These are phyloP conservation scores for Enteromius anoplus DNA, from an alignment of 2,797 vertebrate species.

Conservation along the genomic window DNA sequence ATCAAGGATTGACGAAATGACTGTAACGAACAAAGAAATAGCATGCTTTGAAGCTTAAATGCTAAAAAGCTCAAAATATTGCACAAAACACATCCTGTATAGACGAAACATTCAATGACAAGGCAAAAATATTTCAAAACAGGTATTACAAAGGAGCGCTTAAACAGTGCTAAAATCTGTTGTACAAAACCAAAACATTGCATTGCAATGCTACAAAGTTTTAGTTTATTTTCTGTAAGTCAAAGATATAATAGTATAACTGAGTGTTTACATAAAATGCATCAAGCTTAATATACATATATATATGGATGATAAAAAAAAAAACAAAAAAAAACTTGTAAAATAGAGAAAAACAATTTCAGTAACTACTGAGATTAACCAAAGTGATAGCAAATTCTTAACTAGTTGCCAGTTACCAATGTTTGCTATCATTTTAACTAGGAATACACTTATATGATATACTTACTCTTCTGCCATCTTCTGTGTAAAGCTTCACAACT, in stretches of 20 bases:
- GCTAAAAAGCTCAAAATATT: neutral
- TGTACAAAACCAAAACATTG: neutral
- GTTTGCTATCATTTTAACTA: neutral
- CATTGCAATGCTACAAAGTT: neutral
- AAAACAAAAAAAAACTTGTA: neutral
- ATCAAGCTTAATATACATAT: neutral
- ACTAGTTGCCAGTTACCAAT: neutral
- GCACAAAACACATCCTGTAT: neutral
- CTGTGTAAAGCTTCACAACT: slow-evolving; percentile 87
- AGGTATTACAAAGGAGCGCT: neutral
- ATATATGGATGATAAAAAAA: neutral
- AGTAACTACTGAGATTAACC: neutral
- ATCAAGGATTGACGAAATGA: slow-evolving; percentile 13
- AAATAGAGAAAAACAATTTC: neutral
- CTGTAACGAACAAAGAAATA: neutral
- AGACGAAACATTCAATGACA: neutral
- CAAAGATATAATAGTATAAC: neutral
- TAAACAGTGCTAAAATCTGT: neutral
- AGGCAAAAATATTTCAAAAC: neutral
- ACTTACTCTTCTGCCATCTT: slow-evolving; percentile 91
- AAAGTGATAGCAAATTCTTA: neutral
- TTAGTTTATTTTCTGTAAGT: neutral
- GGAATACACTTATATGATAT: neutral
- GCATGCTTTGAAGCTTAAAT: neutral
- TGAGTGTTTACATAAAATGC: neutral